A percentile compares a stretch with the other conserved stretches of the same genome.
Evolutionary conservation across 2,113 vertebrate genomes (phyloP).

Genomic region (Pteropus alecto): DNA sequence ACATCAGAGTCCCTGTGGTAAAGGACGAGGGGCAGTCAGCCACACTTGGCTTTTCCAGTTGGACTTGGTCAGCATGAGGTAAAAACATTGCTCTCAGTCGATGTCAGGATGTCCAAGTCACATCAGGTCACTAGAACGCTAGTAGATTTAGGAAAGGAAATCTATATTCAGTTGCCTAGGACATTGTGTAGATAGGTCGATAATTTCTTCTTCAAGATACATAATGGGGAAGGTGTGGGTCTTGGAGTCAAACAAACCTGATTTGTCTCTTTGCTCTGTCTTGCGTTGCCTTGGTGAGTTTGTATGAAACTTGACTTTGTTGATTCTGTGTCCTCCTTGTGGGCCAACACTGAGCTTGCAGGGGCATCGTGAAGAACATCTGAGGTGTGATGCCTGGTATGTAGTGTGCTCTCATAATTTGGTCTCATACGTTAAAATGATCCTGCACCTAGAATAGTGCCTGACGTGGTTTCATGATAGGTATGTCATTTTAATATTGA

Average conservation of each 20-base stretch:
- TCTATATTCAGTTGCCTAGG: not conserved
- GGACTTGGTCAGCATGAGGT: not conserved
- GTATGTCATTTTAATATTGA: not conserved
- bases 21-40: not conserved
- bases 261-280: not conserved
- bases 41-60: not conserved
- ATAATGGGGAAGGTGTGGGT: not conserved
- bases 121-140: not conserved
- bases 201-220: not conserved
- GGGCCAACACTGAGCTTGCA: not conserved
- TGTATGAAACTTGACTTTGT: not conserved
- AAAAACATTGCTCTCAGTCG: not conserved
- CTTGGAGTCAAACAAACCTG: not conserved
- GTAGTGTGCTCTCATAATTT: not conserved
- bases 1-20: not conserved
- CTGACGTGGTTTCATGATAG: accelerated
- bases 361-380: not conserved
- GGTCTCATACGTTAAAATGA: accelerated
- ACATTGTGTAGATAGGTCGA: not conserved
- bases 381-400: not conserved
- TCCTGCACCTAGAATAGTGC: not conserved
- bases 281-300: not conserved
- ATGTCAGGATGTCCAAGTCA: not conserved
- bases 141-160: not conserved
- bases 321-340: not conserved